Evolutionary conservation across 2,888 invertebrate genomes (phyloP), one percentile per base, ranked within the genome.

Genomic region (Philopedon plagiatum): DNA sequence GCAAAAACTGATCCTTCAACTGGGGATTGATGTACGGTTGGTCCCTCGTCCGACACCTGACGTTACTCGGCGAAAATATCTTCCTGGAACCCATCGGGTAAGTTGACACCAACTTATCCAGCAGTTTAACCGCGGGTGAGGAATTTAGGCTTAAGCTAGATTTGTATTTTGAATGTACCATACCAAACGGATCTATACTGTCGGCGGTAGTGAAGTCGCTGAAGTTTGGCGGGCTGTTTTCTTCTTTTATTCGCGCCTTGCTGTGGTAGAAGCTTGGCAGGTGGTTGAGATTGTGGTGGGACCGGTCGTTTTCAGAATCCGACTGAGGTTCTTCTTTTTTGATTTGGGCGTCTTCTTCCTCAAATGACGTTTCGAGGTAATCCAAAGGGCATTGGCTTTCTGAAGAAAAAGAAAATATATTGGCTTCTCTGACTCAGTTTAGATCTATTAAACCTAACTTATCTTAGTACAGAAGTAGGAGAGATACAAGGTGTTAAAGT

Each of bases 11-110:
- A 71, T 85, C 81, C 76, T 81, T 82, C 60, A 85, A 77, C 61
- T 81, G 77, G 1, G 85, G 85, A 78, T 83, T 85, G 39, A 85
- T 85, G 75, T 85, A 85, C 0, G 85, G 85, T 67, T 83, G 83
- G 37, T 83, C 81, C 56, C 84, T 76, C 11, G 84, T 85, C 58
- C 85, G 75, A 76, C 85, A 85, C 70, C 83, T 78, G 15, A 82
- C 79, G 77, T 82, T 83, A 66, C 78, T 79, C 19, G 79, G 79
- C 5, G 81, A 81, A 76, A 81, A 81, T 15, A 79, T 76, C 58
- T 80, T 76, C 67, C 78, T 73, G 18, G 75, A 69, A 51, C 75
- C 72, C 19, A 74, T 57, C 15, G 76, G 75, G 66, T 78, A 80
- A 73, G 71, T 77, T 19, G 78, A 78, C 7, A 82, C 82, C 68